These are phyloP conservation scores for Chaetodon trifasciatus DNA, from an alignment of 2,797 vertebrate species.

Conservation along the genomic window DNA sequence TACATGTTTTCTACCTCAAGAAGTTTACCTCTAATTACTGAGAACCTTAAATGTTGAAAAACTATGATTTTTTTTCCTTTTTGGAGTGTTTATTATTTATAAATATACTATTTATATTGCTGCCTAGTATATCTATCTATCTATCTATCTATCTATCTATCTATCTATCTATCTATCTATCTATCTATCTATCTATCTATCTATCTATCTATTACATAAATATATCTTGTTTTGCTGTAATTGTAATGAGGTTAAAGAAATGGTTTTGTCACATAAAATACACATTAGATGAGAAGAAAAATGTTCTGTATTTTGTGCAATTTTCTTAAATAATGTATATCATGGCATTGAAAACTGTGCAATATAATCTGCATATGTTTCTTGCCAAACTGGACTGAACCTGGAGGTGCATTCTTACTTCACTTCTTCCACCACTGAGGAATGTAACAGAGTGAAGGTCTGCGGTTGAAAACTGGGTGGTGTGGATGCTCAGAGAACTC, in stretches of 20 bases:
- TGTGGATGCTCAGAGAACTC: constrained; percentile 16
- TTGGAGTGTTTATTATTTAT: neutral
- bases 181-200: too few relatives aligned
- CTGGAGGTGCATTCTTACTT: constrained; percentile 20
- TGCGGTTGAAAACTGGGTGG: constrained; percentile 14
- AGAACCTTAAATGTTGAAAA: neutral
- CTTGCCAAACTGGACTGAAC: neutral
- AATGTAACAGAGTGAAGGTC: constrained; percentile 2
- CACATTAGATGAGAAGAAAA: neutral
- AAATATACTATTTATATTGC: too few relatives aligned
- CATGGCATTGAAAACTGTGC: neutral
- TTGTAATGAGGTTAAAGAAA: neutral
- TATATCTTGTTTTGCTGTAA: neutral
- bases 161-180: neutral
- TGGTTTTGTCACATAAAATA: neutral
- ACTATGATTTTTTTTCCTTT: neutral
- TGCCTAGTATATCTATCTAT: neutral
- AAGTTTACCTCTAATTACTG: too few relatives aligned
- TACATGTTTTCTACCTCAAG: neutral
- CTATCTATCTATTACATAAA: too few relatives aligned
- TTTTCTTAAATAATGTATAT: neutral
- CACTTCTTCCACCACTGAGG: constrained; percentile 5
- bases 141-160: neutral
- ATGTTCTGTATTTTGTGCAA: neutral
- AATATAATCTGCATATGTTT: neutral